Percentiles rank a stretch among this genome's conserved stretches.
phyloP scores from a whole-genome alignment of 2,113 vertebrate species.

The Mungos mungo region DNA sequence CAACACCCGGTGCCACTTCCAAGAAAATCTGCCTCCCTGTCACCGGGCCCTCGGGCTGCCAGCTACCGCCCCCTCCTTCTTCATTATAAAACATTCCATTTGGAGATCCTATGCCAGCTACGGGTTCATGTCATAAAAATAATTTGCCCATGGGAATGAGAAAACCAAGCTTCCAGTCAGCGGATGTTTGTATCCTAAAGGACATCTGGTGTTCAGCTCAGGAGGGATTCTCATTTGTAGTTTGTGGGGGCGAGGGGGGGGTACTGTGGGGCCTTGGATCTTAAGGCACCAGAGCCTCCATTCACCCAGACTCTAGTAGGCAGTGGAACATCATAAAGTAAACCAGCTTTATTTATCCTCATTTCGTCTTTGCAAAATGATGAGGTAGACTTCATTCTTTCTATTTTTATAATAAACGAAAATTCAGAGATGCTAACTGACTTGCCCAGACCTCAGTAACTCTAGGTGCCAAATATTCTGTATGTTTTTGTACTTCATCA shows the following conservation, averaged over 20 bases:
- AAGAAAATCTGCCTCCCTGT: not conserved
- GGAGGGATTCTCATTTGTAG: not conserved
- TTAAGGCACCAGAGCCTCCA: not conserved
- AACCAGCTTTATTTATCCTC: not conserved
- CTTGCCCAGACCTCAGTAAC: not conserved
- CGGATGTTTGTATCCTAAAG: not conserved
- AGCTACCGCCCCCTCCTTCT: not conserved
- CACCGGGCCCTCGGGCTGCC: not conserved
- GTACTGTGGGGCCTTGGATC: not conserved
- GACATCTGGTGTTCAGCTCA: not conserved
- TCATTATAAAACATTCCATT: not conserved
- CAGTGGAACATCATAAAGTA: not conserved
- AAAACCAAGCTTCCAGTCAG: not conserved
- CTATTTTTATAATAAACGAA: conserved; percentile 23
- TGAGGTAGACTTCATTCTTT: not conserved
- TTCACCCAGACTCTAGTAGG: not conserved
- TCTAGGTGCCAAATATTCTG: not conserved
- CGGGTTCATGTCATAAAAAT: not conserved
- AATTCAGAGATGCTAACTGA: not conserved
- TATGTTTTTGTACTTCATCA: not conserved
- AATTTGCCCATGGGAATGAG: not conserved
- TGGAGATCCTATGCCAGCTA: not conserved
- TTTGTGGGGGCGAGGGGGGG: too few relatives aligned
- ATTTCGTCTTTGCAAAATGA: not conserved
- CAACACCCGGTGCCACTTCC: not conserved